Conservation (phyloP, 2,113 vertebrate species). For the Podocnemis expansa region DNA sequence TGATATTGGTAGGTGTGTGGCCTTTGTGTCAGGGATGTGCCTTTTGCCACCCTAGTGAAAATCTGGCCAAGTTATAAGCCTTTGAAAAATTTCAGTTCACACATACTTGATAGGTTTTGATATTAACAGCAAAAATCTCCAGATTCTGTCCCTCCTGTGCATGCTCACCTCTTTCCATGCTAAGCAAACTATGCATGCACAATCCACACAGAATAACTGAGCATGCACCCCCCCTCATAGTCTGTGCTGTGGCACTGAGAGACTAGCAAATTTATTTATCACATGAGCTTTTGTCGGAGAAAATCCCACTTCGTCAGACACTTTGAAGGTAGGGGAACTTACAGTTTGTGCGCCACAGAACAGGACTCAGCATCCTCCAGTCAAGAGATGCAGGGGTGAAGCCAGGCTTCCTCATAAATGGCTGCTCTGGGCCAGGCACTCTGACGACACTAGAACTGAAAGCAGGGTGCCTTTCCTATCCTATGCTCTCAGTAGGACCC, state of each 20-base stretch:
- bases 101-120: not conserved
- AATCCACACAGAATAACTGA: accelerated
- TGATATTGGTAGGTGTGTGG: not conserved
- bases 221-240: accelerated
- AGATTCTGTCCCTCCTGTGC: not conserved
- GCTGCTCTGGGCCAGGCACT: not conserved
- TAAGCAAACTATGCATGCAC: not conserved
- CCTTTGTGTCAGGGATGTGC: not conserved
- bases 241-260: too few relatives aligned
- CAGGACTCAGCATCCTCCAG: not conserved
- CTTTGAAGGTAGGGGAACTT: too few relatives aligned
- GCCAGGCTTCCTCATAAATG: not conserved
- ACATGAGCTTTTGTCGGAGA: too few relatives aligned
- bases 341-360: not conserved
- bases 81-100: not conserved
- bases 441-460: not conserved
- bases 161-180: not conserved
- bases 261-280: too few relatives aligned
- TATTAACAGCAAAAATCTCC: not conserved
- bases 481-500: not conserved
- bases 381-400: not conserved
- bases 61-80: not conserved
- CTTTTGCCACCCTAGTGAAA: not conserved
- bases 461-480: not conserved
- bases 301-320: too few relatives aligned